A percentile compares a stretch with the other conserved stretches of the same genome.
These are phyloP conservation scores for Heteronetta atricapilla DNA, from an alignment of 2,113 vertebrate species.

Conservation along the genomic window DNA sequence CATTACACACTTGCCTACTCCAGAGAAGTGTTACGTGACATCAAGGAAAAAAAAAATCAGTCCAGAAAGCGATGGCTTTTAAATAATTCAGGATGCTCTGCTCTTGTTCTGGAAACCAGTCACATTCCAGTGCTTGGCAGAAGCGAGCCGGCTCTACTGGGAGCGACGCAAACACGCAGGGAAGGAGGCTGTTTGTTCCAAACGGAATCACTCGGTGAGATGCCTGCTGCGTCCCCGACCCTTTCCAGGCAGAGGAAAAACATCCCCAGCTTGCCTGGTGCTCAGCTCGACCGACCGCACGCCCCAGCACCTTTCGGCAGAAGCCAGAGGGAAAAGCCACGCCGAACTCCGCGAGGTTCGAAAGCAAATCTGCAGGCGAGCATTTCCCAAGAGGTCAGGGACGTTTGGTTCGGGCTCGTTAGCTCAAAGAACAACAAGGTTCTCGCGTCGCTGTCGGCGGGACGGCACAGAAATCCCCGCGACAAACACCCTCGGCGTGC, in stretches of 20 bases:
- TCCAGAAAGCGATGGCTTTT: neutral
- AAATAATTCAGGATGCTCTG: neutral
- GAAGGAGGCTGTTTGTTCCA: neutral
- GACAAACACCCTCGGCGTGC: neutral
- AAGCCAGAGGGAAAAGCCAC: neutral
- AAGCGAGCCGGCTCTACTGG: neutral
- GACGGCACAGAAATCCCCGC: neutral
- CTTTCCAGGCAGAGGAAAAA: neutral
- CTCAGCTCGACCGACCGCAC: neutral
- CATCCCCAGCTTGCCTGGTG: neutral
- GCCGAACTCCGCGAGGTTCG: neutral
- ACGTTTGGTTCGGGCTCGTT: neutral
- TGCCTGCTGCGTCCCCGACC: neutral
- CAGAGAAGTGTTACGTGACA: neutral
- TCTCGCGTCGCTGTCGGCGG: neutral
- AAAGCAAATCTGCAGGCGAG: neutral
- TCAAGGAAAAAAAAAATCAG: neutral
- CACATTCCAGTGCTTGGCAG: neutral
- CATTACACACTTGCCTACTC: neutral
- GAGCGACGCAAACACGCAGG: neutral
- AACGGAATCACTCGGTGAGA: neutral
- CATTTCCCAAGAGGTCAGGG: neutral
- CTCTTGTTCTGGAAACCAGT: neutral
- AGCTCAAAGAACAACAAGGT: neutral
- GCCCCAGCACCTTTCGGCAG: neutral